Evolutionary conservation across 1,140 invertebrate species (phyloP).

Genomic region (Drosophila yakuba): DNA sequence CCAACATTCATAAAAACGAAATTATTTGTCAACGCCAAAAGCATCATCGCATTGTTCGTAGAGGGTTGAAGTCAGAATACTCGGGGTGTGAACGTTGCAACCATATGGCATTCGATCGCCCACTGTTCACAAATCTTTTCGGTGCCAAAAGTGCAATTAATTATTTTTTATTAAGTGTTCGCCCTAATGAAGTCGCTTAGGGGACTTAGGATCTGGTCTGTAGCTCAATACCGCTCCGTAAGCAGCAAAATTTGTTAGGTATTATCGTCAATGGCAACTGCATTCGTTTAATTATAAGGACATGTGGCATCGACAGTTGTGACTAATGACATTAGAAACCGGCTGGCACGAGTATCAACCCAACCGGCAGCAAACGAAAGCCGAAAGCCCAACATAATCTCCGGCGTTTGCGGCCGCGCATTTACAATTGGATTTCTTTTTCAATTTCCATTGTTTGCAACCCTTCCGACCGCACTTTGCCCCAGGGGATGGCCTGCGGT

Average conservation of each 20-base stretch:
- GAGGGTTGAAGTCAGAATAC: constrained; percentile 7
- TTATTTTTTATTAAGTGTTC: constrained; percentile 78
- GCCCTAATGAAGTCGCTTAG: constrained; percentile 16
- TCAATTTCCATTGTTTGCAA: constrained; percentile 21
- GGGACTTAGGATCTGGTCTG: background rate
- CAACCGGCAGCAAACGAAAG: constrained; percentile 50
- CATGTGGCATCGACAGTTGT: constrained; percentile 81
- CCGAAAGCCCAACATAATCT: constrained; percentile 68
- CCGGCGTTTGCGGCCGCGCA: constrained; percentile 63
- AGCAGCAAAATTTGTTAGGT: constrained; percentile 75
- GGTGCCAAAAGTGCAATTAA: constrained; percentile 76
- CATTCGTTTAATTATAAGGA: constrained; percentile 78
- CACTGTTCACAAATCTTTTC: constrained; percentile 27
- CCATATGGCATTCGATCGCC: constrained; percentile 54
- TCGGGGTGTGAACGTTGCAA: constrained; percentile 63
- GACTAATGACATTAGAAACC: constrained; percentile 69
- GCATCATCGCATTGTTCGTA: constrained; percentile 20
- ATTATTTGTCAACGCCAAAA: constrained; percentile 83
- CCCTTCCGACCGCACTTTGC: constrained; percentile 12
- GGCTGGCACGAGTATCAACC: constrained; percentile 19
- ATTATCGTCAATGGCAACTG: constrained; percentile 64
- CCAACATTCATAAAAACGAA: constrained; percentile 67
- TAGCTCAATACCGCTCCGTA: constrained; percentile 23
- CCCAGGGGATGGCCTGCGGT: constrained; percentile 44
- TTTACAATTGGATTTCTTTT: constrained; percentile 49